phyloP scores from a whole-genome alignment of 2,113 vertebrate species.

The Mellivora capensis region DNA sequence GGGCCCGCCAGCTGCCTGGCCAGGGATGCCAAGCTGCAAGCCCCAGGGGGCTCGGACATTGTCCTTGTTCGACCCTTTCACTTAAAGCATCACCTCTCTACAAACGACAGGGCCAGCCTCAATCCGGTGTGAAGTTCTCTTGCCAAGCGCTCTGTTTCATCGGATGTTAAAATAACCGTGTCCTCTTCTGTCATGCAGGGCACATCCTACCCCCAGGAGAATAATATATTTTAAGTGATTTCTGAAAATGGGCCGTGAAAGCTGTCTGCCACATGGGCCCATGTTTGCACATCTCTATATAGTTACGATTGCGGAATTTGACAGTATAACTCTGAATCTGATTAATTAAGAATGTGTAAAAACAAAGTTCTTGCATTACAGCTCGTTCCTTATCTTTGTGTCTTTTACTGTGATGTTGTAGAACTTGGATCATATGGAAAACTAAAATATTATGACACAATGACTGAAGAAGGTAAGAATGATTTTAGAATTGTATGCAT shows the following conservation, averaged over 20 bases:
- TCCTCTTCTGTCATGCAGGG: slow-evolving; percentile 54
- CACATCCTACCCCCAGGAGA: slow-evolving; percentile 33
- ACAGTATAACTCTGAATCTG: slow-evolving; percentile 77
- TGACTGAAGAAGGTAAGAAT: slow-evolving; percentile 99
- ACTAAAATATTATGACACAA: slow-evolving; percentile 99
- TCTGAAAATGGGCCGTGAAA: slow-evolving; percentile 55
- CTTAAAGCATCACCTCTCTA: neutral
- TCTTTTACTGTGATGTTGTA: slow-evolving; percentile 99
- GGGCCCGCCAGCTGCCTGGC: neutral
- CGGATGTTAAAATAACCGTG: slow-evolving; percentile 33
- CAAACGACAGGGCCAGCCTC: neutral
- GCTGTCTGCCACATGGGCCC: slow-evolving; percentile 68
- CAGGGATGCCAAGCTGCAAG: neutral
- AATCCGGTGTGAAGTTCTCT: neutral
- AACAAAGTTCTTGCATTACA: slow-evolving; percentile 87
- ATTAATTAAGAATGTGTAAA: slow-evolving; percentile 83
- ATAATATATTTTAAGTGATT: slow-evolving; percentile 66
- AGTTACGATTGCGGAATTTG: slow-evolving; percentile 74
- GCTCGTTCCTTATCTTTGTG: slow-evolving; percentile 93
- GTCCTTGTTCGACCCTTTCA: neutral
- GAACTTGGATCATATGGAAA: slow-evolving; percentile 99
- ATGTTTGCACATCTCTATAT: slow-evolving; percentile 71
- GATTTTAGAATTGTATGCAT: slow-evolving; percentile 87
- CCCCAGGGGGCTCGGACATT: neutral
- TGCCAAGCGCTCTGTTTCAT: neutral